These are phyloP conservation scores for Eonycteris spelaea DNA, from an alignment of 2,113 vertebrate genomes.

Conservation along the genomic window DNA sequence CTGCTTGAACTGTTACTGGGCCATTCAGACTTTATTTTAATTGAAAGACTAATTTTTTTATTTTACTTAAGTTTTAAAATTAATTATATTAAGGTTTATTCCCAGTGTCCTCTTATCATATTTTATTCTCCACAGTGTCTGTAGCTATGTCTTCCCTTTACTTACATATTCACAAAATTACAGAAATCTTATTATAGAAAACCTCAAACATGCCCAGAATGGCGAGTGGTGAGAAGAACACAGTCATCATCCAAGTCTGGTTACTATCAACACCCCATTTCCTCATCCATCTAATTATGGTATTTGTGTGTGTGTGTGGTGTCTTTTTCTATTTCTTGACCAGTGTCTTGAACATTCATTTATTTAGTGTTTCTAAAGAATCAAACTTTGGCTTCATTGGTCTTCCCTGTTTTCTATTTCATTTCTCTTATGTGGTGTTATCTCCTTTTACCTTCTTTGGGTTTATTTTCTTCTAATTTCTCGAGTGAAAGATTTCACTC, in stretches of 20 bases:
- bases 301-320: neutral
- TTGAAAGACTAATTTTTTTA: neutral
- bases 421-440: neutral
- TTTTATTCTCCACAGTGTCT: neutral
- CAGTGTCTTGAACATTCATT: neutral
- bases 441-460: neutral
- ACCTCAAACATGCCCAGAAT: no score
- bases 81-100: neutral
- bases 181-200: neutral
- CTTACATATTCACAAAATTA: neutral
- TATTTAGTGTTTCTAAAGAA: neutral
- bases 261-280: neutral
- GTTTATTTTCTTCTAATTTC: neutral
- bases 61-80: neutral
- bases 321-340: neutral
- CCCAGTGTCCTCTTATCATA: no score
- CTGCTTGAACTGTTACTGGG: no score
- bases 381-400: neutral
- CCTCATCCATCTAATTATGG: neutral
- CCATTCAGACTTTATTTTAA: neutral
- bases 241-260: neutral
- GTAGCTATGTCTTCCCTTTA: neutral
- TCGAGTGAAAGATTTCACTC: neutral
- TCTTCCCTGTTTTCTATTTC: neutral
- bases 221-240: fast-evolving